Evolutionary conservation across 2,113 vertebrate genomes (phyloP).

Genomic region (Ceyx melanurus): DNA sequence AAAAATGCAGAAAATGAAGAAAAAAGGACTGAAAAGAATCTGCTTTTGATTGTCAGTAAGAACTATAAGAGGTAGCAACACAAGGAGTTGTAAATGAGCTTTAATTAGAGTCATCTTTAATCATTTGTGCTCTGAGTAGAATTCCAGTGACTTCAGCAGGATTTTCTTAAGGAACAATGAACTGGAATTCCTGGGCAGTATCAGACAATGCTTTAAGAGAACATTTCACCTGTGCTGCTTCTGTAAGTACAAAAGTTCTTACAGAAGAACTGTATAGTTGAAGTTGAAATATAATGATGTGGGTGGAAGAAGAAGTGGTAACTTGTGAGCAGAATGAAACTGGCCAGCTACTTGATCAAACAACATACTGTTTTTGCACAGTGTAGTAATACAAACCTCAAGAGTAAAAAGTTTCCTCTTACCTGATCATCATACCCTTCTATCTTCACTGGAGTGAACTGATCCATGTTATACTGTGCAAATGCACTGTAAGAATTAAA

Average conservation of each 20-base stretch:
- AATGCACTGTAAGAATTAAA: constrained; percentile 83
- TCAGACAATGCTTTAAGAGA: not conserved
- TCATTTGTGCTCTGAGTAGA: not conserved
- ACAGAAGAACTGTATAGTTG: no score
- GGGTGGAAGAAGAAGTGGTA: not conserved
- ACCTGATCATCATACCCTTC: constrained; percentile 90
- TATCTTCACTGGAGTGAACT: constrained; percentile 91
- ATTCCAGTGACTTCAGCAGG: not conserved
- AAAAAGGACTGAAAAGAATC: not conserved
- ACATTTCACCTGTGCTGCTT: not conserved
- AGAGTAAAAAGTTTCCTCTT: constrained; percentile 11
- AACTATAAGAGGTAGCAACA: not conserved
- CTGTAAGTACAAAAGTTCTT: not conserved
- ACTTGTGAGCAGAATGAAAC: not conserved
- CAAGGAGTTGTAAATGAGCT: not conserved
- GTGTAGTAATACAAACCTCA: not conserved
- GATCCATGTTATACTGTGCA: constrained; percentile 98
- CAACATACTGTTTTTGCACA: not conserved
- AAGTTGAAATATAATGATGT: not conserved
- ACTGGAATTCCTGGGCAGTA: not conserved
- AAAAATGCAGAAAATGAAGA: not conserved
- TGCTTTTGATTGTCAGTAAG: not conserved
- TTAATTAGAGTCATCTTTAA: not conserved
- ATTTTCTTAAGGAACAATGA: not conserved
- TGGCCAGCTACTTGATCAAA: not conserved